Conservation (phyloP, 2,797 vertebrate species). For the Acrossocheilus fasciatus region DNA sequence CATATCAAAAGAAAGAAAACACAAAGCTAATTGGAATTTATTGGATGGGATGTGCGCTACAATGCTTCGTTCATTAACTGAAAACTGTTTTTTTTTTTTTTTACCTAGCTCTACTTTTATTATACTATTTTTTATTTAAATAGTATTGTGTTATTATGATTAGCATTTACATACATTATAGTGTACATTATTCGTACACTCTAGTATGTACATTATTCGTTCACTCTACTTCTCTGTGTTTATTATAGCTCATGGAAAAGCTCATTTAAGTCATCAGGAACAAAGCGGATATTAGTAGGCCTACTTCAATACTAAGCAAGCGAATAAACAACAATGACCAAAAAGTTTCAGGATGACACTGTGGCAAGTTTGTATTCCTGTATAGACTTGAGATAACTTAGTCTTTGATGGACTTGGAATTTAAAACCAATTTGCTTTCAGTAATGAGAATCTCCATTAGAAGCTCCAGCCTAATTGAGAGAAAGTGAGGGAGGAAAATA, state of each 20-base stretch:
- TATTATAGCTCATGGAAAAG: neutral
- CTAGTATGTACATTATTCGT: neutral
- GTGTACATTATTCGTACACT: neutral
- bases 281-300: neutral
- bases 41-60: too few species aligned
- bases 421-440: constrained; percentile 78
- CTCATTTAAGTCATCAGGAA: neutral
- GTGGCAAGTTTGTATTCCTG: constrained; percentile 63
- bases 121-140: neutral
- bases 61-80: too few species aligned
- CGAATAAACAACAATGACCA: constrained; percentile 45
- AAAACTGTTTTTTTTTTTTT: too few species aligned
- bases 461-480: constrained; percentile 75
- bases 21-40: neutral
- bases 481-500: constrained; percentile 59
- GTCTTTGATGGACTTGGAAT: constrained; percentile 75
- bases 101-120: too few species aligned
- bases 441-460: constrained; percentile 75
- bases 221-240: neutral
- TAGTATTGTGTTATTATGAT: neutral
- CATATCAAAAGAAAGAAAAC: neutral
- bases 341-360: constrained; percentile 66
- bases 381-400: constrained; percentile 70
- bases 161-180: neutral
- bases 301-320: constrained; percentile 9